Base-by-base conservation (phyloP, 2,888 invertebrate genomes). In the Allygus modestus region DNA sequence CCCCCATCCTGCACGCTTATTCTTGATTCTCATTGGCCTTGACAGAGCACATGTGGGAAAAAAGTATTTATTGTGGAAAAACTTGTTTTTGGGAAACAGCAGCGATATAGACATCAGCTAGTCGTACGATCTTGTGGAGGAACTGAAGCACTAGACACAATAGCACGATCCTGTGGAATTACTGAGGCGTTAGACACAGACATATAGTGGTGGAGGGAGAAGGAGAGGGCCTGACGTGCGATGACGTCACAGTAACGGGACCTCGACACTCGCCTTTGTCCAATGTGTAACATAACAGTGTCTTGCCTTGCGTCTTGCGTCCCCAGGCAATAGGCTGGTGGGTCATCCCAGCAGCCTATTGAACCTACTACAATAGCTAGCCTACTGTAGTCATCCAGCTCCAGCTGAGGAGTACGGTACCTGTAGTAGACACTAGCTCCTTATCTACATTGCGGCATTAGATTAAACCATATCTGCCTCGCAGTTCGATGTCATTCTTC, bases 211-310 rank as follows among this genome's bases (percentile, higher is more conserved):
- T 17, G 46, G 12, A 46, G 46, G n/a, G n/a, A 11, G 11, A n/a
- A n/a, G n/a, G n/a, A n/a, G n/a, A 46, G 46, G 17, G 46, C 46
- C 46, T 46, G 12, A 65, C 65, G 65, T 23, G 58, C 28, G 1
- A 31, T 65, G 65, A 65, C 65, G 65, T 65, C 65, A 65, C 28
- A 28, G 65, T 65, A 65, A 65, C 65, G 65, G 65, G 2, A 65
- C 65, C 17, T 5, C 58, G 5, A 23, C 28, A 28, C 31, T 65
- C 65, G 65, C 65, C 65, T 28, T 65, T 65, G 65, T 65, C 65
- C 65, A 17, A 65, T 65, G 65, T 65, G 65, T 65, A 65, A 65
- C 65, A 65, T 28, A 65, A 65, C 65, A 65, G 65, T 28, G 28
- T 65, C 65, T 26, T 28, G 65, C 28, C 65, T 65, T 15, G 65